phyloP scores from a whole-genome alignment of 2,888 invertebrate species.

The Troglohyphantes excavatus region DNA sequence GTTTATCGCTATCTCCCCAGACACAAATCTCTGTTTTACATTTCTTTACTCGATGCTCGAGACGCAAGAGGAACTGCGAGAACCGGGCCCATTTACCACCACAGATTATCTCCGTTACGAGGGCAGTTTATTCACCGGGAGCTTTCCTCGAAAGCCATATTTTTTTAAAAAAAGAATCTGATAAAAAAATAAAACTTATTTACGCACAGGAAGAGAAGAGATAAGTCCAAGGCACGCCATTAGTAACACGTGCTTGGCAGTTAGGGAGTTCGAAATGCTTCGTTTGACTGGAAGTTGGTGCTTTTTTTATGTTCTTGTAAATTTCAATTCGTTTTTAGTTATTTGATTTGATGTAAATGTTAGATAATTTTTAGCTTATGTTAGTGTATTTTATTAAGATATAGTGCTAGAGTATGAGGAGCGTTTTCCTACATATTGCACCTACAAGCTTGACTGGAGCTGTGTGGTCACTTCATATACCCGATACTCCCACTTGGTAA shows the following conservation, averaged over 20 bases:
- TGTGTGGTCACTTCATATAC: no score
- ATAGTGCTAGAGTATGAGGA: no score
- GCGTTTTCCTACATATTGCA: no score
- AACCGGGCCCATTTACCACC: conserved; percentile 38
- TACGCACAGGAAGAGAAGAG: conserved; percentile 33
- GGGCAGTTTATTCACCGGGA: conserved; percentile 50
- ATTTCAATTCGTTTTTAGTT: no score
- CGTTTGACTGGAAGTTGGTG: no score
- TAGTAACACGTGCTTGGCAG: conserved; percentile 1
- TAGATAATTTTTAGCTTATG: no score
- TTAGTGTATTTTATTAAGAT: no score
- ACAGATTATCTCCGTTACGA: conserved; percentile 45
- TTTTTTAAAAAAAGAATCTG: background rate
- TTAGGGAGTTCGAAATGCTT: background rate
- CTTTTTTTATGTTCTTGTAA: no score
- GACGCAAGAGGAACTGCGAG: conserved; percentile 53
- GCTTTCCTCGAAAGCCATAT: conserved; percentile 15
- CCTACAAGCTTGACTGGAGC: no score
- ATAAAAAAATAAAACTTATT: conserved; percentile 16
- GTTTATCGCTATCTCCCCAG: conserved; percentile 31
- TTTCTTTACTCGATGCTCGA: conserved; percentile 36
- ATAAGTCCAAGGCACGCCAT: conserved; percentile 35
- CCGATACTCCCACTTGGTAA: no score
- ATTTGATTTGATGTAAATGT: no score
- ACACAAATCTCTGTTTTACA: conserved; percentile 67